Evolutionary conservation across 2,113 vertebrate species (phyloP).

Genomic region (mouse (Mus musculus)): GRCm39 chr14:61292001-61292500

Average conservation of each 20-base stretch:
- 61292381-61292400: neutral
- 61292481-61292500: neutral
- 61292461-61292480: too few species aligned
- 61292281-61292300: neutral
- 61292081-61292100: too few species aligned
- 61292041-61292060: too few species aligned
- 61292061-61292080: too few species aligned
- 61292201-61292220: neutral
- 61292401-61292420: neutral
- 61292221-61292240: neutral
- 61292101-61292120: neutral
- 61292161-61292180: neutral
- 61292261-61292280: neutral
- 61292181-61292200: neutral
- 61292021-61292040: too few species aligned
- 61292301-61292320: neutral
- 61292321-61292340: neutral
- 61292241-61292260: neutral
- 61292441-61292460: neutral
- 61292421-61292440: neutral
- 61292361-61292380: neutral
- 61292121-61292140: neutral
- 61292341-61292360: neutral
- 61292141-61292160: neutral
- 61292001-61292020: too few species aligned